Percentiles rank a stretch among this genome's conserved stretches.
These are phyloP conservation scores for Bombus balteatus DNA, from an alignment of 1,140 invertebrate species.

Conservation along the genomic window DNA sequence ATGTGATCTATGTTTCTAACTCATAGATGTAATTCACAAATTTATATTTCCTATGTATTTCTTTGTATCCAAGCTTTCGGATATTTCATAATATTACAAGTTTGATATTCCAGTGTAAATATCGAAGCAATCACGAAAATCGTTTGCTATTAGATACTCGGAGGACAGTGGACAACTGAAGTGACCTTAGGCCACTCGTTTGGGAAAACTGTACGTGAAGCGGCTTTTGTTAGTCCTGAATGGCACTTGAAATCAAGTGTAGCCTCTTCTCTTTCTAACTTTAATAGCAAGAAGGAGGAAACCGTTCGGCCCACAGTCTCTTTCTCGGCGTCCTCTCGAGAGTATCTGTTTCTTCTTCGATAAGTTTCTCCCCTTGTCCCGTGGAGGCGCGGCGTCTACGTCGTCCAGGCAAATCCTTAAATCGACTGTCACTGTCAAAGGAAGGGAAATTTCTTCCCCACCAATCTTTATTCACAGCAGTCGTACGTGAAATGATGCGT, in stretches of 20 bases:
- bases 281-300: conserved; percentile 26
- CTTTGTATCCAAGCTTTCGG: not conserved
- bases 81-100: not conserved
- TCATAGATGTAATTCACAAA: not conserved
- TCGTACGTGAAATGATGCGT: conserved; percentile 62
- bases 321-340: conserved; percentile 27
- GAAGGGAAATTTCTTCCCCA: conserved; percentile 33
- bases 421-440: conserved; percentile 66
- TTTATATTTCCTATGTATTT: not conserved
- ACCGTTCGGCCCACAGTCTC: conserved; percentile 34
- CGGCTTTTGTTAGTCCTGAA: conserved; percentile 70
- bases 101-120: not conserved
- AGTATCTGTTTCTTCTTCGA: conserved; percentile 67
- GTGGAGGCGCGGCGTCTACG: conserved; percentile 31
- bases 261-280: conserved; percentile 55
- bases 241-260: conserved; percentile 69
- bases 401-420: conserved; percentile 58
- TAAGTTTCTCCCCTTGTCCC: conserved; percentile 56
- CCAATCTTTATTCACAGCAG: conserved; percentile 61
- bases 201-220: conserved; percentile 67
- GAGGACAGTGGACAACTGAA: not conserved
- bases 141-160: conserved; percentile 27
- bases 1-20: not conserved
- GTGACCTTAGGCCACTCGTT: conserved; percentile 62
- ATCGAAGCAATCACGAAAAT: conserved; percentile 14